These are phyloP conservation scores for Hoplostethus mediterraneus DNA, from an alignment of 2,797 vertebrate genomes.

Conservation along the genomic window DNA sequence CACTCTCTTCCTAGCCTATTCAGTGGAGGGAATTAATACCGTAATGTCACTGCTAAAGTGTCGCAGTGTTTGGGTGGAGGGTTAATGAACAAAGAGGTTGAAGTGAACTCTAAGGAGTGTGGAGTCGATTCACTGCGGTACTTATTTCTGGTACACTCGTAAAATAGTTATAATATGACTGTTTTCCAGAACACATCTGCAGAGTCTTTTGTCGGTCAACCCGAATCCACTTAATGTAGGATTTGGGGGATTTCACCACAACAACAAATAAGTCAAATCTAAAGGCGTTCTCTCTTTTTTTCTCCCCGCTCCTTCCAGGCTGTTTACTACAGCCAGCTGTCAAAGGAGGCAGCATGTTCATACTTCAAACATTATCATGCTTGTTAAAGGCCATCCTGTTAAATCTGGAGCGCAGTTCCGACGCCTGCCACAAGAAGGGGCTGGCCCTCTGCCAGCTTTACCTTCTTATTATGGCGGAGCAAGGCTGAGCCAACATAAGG, in stretches of 20 bases:
- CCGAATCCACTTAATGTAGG: conserved; percentile 70
- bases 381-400: conserved; percentile 80
- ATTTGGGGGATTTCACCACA: conserved; percentile 74
- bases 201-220: conserved; percentile 65
- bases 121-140: conserved; percentile 66
- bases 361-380: conserved; percentile 81
- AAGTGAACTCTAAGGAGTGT: conserved; percentile 70
- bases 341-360: conserved; percentile 69
- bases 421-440: conserved; percentile 81
- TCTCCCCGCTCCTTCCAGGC: conserved; percentile 51
- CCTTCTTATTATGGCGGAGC: conserved; percentile 80
- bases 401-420: conserved; percentile 81
- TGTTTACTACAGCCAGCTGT: conserved; percentile 81
- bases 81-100: conserved; percentile 52
- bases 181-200: conserved; percentile 81
- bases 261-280: conserved; percentile 78
- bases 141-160: conserved; percentile 76
- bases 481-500: conserved; percentile 62
- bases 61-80: conserved; percentile 39
- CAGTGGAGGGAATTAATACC: conserved; percentile 53
- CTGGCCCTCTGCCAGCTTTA: conserved; percentile 79
- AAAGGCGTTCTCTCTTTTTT: conserved; percentile 61
- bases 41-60: conserved; percentile 24
- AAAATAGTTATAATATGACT: conserved; percentile 77
- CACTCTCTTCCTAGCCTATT: not conserved